A percentile compares a stretch with the other conserved stretches of the same genome.
phyloP scores from a whole-genome alignment of 1,140 invertebrate species.

The Pentalonia nigronervosa region DNA sequence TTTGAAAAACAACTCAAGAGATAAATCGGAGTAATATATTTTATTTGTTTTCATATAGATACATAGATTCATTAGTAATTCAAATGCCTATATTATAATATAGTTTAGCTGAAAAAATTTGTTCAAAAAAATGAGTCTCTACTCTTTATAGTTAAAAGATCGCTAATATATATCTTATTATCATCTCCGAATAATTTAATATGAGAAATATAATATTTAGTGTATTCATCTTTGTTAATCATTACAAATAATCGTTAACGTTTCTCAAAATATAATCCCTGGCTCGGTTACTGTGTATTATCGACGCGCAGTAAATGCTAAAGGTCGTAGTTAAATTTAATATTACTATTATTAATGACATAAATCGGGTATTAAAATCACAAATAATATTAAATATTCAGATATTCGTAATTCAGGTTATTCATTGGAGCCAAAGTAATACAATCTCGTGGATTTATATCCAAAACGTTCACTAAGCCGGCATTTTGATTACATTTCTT shows the following conservation, averaged over 20 bases:
- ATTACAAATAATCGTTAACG: background rate
- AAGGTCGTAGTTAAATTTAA: background rate
- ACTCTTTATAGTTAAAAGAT: background rate
- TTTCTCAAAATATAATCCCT: background rate
- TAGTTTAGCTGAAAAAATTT: background rate
- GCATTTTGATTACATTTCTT: background rate
- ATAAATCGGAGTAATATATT: background rate
- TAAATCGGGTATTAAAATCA: constrained; percentile 12
- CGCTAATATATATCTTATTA: background rate
- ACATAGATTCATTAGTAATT: background rate
- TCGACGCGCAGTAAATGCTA: background rate
- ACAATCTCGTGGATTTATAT: background rate
- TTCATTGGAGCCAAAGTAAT: constrained; percentile 9
- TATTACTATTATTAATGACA: constrained; percentile 19
- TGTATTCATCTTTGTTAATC: background rate
- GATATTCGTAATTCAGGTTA: constrained; percentile 7
- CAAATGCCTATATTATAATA: too few relatives aligned
- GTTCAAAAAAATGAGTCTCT: background rate
- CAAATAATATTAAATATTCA: constrained; percentile 20
- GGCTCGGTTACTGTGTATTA: background rate
- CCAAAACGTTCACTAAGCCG: background rate
- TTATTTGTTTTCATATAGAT: background rate
- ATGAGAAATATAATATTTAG: background rate
- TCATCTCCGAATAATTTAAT: background rate
- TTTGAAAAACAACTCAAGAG: background rate